These are phyloP conservation scores for Cosmorhoe ocellata DNA, from an alignment of 2,888 invertebrate genomes.

Conservation along the genomic window DNA sequence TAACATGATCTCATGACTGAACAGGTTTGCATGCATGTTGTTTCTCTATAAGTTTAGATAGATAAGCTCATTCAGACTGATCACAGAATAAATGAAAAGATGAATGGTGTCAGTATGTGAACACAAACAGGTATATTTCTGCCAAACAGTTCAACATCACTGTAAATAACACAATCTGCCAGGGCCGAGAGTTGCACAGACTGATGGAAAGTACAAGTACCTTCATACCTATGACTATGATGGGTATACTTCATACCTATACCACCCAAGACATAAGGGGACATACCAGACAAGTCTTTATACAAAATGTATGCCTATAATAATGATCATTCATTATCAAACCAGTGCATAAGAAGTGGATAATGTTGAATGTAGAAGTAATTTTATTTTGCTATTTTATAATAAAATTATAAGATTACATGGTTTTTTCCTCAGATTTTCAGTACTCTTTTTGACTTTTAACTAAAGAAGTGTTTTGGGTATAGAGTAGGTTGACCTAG, in stretches of 20 bases:
- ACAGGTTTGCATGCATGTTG: constrained; percentile 44
- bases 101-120: background rate
- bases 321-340: constrained; percentile 33
- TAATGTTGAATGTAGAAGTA: constrained; percentile 40
- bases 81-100: background rate
- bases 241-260: too few species aligned
- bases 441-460: background rate
- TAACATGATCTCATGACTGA: constrained; percentile 19
- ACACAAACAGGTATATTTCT: background rate
- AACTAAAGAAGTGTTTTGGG: too few species aligned
- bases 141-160: too few species aligned
- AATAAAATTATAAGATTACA: constrained; percentile 44
- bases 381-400: constrained; percentile 48
- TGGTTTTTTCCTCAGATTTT: constrained; percentile 11
- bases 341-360: constrained; percentile 19
- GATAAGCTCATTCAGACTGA: constrained; percentile 2
- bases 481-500: too few species aligned
- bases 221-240: too few species aligned
- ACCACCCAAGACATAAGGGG: too few species aligned
- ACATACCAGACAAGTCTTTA: constrained; percentile 4
- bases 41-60: constrained; percentile 21
- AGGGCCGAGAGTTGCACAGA: too few species aligned
- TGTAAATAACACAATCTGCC: too few species aligned
- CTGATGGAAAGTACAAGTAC: too few species aligned
- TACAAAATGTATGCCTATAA: constrained; percentile 32